Evolutionary conservation across 2,888 invertebrate genomes (phyloP), one percentile per base, ranked within the genome.

Genomic region (Agrochola circellaris): DNA sequence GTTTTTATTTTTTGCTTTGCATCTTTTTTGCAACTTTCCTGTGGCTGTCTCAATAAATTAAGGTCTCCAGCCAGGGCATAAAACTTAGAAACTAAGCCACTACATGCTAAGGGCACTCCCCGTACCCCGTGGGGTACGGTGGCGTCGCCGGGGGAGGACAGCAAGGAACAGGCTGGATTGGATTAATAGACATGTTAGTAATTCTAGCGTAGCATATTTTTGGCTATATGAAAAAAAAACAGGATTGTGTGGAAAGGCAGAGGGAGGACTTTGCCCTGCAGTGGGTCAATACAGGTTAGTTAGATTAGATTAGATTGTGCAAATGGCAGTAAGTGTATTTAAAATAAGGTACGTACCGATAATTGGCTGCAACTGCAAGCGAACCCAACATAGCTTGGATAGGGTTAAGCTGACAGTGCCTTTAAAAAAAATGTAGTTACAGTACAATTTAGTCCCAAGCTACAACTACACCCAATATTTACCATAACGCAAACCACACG

Each of bases 401-500:
- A 20, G 34, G 2, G 26, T 15, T 58, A 58, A 56, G 56, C 15
- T 26, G 17, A n/a, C 48, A 20, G 26, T 30, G 30, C 30, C 20
- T n/a, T 48, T 15, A 8, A 34, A 0, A 2, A 38, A 42, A 23
- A 23, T 17, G 23, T 30, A 30, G 48, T 48, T 11, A n/a, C n/a
- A n/a, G n/a, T 48, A 73, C 1, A 23, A n/a, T 70, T 58, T 48
- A n/a, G 26, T 15, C 20, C 45, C 42, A 58, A 30, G 48, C 42
- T 45, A 42, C 45, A 62, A 1, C 74, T 17, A 30, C 75, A 60
- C 20, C 83, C 30, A 62, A 65, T 30, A 83, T 78, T 66, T 60
- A 65, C 54, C 58, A 45, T 67, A 54, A 45, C 58, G 66, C 54
- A 77, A 73, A 68, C 85, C 45, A 45, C 72, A 77, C 73, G 61